Percentiles rank a stretch among this genome's conserved stretches.
These are phyloP conservation scores for Drosophila leontia DNA, from an alignment of 1,140 invertebrate species.

Conservation along the genomic window DNA sequence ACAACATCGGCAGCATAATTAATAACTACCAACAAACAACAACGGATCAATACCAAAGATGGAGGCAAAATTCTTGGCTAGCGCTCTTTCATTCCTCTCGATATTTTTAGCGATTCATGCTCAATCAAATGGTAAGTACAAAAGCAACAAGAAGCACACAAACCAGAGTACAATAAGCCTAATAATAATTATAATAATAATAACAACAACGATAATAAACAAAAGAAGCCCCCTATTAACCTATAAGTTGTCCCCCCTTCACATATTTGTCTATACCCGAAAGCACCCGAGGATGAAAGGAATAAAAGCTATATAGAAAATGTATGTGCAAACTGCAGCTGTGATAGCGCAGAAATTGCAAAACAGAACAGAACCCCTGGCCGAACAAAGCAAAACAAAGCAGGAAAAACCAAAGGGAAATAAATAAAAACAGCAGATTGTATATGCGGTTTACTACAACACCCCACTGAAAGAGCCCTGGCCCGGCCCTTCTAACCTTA, in stretches of 20 bases:
- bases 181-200: conserved; percentile 29
- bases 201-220: conserved; percentile 17
- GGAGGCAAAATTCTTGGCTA: conserved; percentile 85
- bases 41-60: conserved; percentile 85
- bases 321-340: conserved; percentile 57
- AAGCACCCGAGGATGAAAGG: conserved; percentile 32
- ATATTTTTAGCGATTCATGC: conserved; percentile 85
- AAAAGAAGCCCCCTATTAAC: conserved; percentile 37
- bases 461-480: conserved; percentile 3
- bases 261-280: conserved; percentile 1
- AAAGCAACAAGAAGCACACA: conserved; percentile 23
- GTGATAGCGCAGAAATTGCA: conserved; percentile 66
- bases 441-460: conserved; percentile 58
- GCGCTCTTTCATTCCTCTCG: conserved; percentile 85
- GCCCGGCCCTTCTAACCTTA: conserved; percentile 14
- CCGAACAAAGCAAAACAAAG: conserved; percentile 45
- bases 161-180: conserved; percentile 18
- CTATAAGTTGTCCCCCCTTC: conserved; percentile 29
- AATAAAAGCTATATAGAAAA: conserved; percentile 33
- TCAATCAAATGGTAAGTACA: conserved; percentile 82
- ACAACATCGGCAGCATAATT: conserved; percentile 52
- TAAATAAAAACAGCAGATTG: conserved; percentile 44
- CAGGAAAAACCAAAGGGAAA: conserved; percentile 29
- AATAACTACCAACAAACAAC: conserved; percentile 61
- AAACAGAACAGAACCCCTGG: conserved; percentile 50